Evolutionary conservation across 2,888 invertebrate species (phyloP), one percentile per base, ranked within the genome.

Genomic region (Apodemia zela): DNA sequence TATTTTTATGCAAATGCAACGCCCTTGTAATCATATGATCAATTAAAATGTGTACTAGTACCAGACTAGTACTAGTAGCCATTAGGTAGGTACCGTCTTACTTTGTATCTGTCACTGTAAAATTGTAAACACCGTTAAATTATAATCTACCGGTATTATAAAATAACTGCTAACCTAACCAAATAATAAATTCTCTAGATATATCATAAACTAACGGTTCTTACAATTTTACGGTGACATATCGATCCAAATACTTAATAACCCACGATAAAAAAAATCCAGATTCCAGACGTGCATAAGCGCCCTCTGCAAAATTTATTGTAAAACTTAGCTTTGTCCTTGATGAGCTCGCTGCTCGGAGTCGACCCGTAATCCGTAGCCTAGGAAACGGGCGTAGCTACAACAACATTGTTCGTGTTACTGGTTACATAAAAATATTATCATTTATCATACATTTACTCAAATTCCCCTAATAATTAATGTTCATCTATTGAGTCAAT

Each of bases 301-400:
- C 67, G 66, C 67, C 67, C 64, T 67, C 67, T 35, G 45, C 10
- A 11, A 59, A 54, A 63, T 38, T 38, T 63, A 63, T 58, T n/a
- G 61, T 17, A 7, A 25, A 35, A 29, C 57, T 63, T 68, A 63
- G 66, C 65, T 67, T 68, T 66, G 67, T 60, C 57, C 63, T 66
- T 65, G 67, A 66, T 67, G 61, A 60, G 54, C 54, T 54, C 54
- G 54, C 67, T 64, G 67, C 68, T 67, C 66, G 63, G 15, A 68
- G 80, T 78, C 79, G 81, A 72, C 75, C 84, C 87, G 90, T 90
- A 90, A 71, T 75, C 84, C 87, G 90, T 90, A 90, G 89, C 89
- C 90, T 80, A 90, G 90, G 90, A 90, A 90, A 90, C 90, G 89
- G 89, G 89, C 81, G 88, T 89, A 89, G 83, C 84, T 86, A 86